phyloP scores from a whole-genome alignment of 2,888 invertebrate genomes.

The Beris morrisii region DNA sequence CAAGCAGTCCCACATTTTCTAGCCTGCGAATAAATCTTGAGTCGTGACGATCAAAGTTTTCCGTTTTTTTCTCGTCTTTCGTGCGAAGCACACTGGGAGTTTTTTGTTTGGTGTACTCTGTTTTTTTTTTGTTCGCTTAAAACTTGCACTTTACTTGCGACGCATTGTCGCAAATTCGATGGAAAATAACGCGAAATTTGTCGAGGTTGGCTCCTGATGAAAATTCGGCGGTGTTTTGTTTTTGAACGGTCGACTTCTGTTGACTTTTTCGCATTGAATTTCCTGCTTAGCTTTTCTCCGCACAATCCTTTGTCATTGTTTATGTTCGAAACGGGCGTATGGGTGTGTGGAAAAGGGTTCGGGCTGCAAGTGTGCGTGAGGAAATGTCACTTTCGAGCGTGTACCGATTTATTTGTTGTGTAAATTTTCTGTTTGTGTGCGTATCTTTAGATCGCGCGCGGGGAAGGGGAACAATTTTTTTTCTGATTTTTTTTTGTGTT shows the following conservation, averaged over 20 bases:
- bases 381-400: slow-evolving; percentile 26
- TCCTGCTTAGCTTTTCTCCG: not conserved
- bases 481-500: too few relatives aligned
- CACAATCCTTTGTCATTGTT: slow-evolving; percentile 38
- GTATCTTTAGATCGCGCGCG: slow-evolving; percentile 9
- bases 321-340: slow-evolving; percentile 32
- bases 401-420: slow-evolving; percentile 5
- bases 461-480: too few relatives aligned
- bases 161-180: not conserved
- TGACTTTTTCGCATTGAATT: slow-evolving; percentile 13
- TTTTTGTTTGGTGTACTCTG: too few relatives aligned
- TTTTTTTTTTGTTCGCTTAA: slow-evolving; percentile 27
- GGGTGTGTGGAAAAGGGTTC: slow-evolving; percentile 14
- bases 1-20: slow-evolving; percentile 11
- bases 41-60: slow-evolving; percentile 7
- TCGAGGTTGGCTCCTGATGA: not conserved
- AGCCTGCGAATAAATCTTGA: slow-evolving; percentile 31
- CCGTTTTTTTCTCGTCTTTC: too few relatives aligned
- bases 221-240: not conserved
- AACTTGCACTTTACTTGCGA: not conserved
- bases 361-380: slow-evolving; percentile 17
- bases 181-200: not conserved
- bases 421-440: slow-evolving; percentile 3
- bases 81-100: too few relatives aligned
- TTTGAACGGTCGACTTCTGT: slow-evolving; percentile 1